Percentiles rank a stretch among this genome's conserved stretches.
phyloP scores from a whole-genome alignment of 2,113 vertebrate species.

The Oceanites oceanicus region DNA sequence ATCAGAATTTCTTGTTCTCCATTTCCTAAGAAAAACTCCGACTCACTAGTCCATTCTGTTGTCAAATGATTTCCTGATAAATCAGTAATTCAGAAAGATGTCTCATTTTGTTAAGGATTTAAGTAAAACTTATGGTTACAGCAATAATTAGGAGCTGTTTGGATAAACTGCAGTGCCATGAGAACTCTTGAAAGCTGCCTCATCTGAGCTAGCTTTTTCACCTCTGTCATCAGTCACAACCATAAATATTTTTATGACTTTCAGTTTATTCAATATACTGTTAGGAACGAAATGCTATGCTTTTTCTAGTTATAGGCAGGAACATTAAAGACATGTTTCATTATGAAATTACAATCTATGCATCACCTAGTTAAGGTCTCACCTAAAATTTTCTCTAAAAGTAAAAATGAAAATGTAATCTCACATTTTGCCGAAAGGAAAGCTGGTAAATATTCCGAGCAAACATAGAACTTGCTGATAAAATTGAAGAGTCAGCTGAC shows the following conservation, averaged over 20 bases:
- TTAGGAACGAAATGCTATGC: not conserved
- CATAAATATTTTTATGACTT: not conserved
- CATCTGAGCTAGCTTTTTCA: not conserved
- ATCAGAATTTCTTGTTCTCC: not conserved
- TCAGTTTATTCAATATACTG: not conserved
- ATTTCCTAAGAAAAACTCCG: not conserved
- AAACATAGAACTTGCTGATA: constrained; percentile 98
- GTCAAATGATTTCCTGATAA: not conserved
- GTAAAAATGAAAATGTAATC: not conserved
- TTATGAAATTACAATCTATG: not conserved
- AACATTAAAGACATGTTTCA: not conserved
- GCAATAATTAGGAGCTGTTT: not conserved
- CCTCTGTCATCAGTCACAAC: not conserved
- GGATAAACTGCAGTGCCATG: not conserved
- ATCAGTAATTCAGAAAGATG: not conserved
- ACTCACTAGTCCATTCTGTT: not conserved
- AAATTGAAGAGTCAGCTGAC: constrained; percentile 95
- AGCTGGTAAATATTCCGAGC: constrained; percentile 95
- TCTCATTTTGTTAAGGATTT: not conserved
- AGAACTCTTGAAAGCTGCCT: not conserved
- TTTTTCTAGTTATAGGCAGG: not conserved
- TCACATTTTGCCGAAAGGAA: constrained; percentile 94
- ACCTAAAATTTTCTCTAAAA: not conserved
- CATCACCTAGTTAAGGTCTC: not conserved
- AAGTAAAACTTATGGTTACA: not conserved